Evolutionary conservation across 2,113 vertebrate genomes (phyloP).

Genomic region (Entosphenus tridentatus): DNA sequence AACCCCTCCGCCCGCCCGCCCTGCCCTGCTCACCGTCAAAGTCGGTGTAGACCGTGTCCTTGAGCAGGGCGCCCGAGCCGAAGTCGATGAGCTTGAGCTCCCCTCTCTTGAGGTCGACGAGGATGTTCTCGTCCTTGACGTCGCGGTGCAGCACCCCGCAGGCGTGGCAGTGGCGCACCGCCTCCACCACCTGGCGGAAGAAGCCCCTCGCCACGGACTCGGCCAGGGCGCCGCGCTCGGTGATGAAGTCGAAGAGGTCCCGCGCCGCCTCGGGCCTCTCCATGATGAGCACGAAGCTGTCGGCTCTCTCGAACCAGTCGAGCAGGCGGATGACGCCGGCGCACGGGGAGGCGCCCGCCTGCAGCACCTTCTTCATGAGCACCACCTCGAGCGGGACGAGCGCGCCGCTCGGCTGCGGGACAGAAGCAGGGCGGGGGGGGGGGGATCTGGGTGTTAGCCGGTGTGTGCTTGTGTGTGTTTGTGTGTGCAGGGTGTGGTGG

Average conservation of each 20-base stretch:
- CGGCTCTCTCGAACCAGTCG: conserved; percentile 84
- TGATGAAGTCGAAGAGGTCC: conserved; percentile 93
- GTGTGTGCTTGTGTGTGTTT: not conserved
- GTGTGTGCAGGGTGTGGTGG: too few species aligned
- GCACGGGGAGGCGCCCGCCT: conserved; percentile 33
- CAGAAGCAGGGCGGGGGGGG: not conserved
- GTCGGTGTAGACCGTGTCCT: conserved; percentile 93
- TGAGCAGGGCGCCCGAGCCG: conserved; percentile 78
- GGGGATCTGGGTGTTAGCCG: not conserved
- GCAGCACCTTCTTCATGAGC: conserved; percentile 56
- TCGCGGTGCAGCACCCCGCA: conserved; percentile 82
- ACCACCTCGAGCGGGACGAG: conserved; percentile 79
- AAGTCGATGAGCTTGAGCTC: conserved; percentile 94
- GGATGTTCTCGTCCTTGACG: conserved; percentile 91
- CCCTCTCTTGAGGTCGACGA: conserved; percentile 68
- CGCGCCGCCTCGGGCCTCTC: conserved; percentile 74
- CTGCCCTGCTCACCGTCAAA: conserved; percentile 45
- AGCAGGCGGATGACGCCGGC: conserved; percentile 71
- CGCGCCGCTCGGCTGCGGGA: conserved; percentile 30
- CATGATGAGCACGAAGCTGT: conserved; percentile 76
- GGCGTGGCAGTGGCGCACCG: conserved; percentile 76
- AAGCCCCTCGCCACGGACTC: conserved; percentile 66
- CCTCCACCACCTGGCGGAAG: conserved; percentile 75
- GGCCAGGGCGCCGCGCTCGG: conserved; percentile 73
- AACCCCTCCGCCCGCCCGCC: too few species aligned